These are phyloP conservation scores for Tupaia chinensis DNA, from an alignment of 2,113 vertebrate species.

Conservation along the genomic window DNA sequence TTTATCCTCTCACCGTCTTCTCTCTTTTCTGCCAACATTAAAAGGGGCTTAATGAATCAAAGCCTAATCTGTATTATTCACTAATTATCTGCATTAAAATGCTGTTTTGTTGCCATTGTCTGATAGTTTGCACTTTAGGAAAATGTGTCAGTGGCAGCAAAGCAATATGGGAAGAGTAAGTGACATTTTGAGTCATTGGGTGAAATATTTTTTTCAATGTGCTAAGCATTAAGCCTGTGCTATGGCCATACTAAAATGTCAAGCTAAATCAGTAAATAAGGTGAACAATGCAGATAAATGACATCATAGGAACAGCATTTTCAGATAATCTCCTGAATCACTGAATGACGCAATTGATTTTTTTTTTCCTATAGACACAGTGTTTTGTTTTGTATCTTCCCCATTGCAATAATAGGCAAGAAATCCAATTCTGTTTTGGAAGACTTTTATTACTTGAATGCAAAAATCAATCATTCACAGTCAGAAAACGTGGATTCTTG, in stretches of 20 bases:
- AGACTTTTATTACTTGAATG: background rate
- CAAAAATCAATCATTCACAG: constrained; percentile 15
- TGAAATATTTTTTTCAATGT: background rate
- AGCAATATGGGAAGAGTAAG: background rate
- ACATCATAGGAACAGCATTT: background rate
- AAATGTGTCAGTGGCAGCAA: background rate
- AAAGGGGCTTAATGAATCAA: background rate
- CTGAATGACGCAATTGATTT: background rate
- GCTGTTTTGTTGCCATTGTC: background rate
- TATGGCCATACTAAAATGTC: background rate
- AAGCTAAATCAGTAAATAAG: background rate
- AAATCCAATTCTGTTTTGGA: background rate
- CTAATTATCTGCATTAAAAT: background rate
- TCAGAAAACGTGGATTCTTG: constrained; percentile 1
- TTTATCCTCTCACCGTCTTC: background rate
- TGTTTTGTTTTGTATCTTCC: constrained; percentile 28
- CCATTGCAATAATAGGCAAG: background rate
- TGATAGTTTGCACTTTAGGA: background rate
- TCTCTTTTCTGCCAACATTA: background rate
- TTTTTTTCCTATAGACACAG: background rate
- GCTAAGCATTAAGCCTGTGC: background rate
- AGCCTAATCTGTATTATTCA: background rate
- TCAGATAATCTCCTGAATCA: constrained; percentile 19
- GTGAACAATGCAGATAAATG: background rate
- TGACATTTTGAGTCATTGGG: background rate